Base-by-base conservation (phyloP, 2,888 invertebrate species). In the Aleiodes alternator region DNA sequence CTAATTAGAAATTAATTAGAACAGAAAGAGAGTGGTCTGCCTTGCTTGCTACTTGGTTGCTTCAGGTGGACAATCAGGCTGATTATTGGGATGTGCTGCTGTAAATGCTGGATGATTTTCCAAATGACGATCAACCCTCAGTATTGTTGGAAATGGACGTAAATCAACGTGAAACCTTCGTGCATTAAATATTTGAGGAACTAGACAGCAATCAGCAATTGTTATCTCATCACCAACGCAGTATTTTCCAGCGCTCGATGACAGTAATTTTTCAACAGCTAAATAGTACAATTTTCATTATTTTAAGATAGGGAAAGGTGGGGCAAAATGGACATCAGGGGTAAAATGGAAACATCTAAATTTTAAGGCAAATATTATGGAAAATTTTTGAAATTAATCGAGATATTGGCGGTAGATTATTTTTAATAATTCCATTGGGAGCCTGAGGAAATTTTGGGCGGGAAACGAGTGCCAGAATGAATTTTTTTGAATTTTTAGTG, bases 161-260 rank as follows among this genome's bases (percentile, higher is more conserved):
- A 98, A 90, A 88, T 98, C 97, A 11, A 98, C 97, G 84, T 96
- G 96, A 91, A 98, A 98, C 96, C 97, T 95, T 89, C 96, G 92
- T 43, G 98, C 98, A 91, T 97, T 98, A 89, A 96, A 97, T 72
- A 98, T 95, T 91, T 99, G 98, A 64, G 98, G 98, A 69, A 98
- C 96, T 76, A 99, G 91, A 88, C 97, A 98, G 85, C 97, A 96
- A 90, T 99, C 99, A 5, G 98, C 98, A 86, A 98, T 90, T 0
- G 98, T 96, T 76, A 99, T 94, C 82, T 96, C 95, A 90, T 99
- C 97, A 0, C 98, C 98, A 3, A 98, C 96, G 86, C 96, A 97
- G 87, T 96, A 98, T 87, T 96, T 96, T 8, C 97, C 97, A 68
- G 97, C 95, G 69, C 95, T 95, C 3, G 94, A 92, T 0, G 95